Percentiles rank a stretch among this genome's conserved stretches.
phyloP scores from a whole-genome alignment of 1,140 invertebrate genomes.

The Antheraea pernyi region DNA sequence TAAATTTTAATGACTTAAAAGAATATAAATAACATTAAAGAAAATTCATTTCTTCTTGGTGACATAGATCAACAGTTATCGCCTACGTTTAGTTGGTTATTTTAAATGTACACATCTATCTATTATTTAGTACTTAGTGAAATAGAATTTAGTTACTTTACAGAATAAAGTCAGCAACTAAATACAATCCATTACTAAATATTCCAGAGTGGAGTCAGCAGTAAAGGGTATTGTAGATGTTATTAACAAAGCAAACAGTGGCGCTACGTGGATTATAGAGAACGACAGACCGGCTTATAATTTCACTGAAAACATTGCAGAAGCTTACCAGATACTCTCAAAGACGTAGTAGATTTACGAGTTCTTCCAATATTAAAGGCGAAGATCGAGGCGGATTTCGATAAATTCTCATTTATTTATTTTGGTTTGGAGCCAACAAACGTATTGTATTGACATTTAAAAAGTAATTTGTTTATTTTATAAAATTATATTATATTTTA shows the following conservation, averaged over 20 bases:
- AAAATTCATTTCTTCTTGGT: too few species aligned
- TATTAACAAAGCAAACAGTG: slow-evolving; percentile 43
- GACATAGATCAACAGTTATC: too few species aligned
- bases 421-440: not conserved
- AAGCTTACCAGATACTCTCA: slow-evolving; percentile 41
- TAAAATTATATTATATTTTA: not conserved
- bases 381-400: not conserved
- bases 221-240: slow-evolving; percentile 54
- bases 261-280: slow-evolving; percentile 62
- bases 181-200: not conserved
- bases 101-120: too few species aligned
- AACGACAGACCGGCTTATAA: slow-evolving; percentile 54
- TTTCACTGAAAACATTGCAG: slow-evolving; percentile 43
- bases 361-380: slow-evolving; percentile 1
- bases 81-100: too few species aligned
- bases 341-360: slow-evolving; percentile 19
- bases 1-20: too few species aligned
- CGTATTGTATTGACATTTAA: too few species aligned
- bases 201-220: slow-evolving; percentile 59
- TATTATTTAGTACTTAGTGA: not conserved
- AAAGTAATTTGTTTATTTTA: not conserved
- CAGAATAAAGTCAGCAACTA: not conserved
- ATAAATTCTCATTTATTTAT: not conserved
- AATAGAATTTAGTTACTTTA: not conserved
- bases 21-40: too few species aligned